These are phyloP conservation scores for Ditylenchus weischeri DNA, from an alignment of 2,888 invertebrate genomes.

Conservation along the genomic window DNA sequence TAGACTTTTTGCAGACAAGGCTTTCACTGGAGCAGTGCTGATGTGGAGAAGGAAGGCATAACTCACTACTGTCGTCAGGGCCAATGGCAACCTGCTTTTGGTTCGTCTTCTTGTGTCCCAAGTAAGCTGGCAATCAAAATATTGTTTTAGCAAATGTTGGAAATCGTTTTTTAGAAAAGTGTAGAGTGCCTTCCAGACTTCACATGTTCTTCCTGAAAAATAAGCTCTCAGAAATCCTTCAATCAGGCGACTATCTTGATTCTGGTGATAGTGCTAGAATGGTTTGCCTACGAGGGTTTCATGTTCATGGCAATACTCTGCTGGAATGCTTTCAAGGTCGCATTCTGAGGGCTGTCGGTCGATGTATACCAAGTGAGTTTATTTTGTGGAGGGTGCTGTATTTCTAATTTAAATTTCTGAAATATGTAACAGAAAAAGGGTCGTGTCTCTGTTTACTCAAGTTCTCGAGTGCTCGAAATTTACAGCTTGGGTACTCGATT, in stretches of 20 bases:
- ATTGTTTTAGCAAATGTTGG: neutral
- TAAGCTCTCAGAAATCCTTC: slow-evolving; percentile 45
- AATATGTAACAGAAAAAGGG: no score
- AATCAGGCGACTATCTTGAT: slow-evolving; percentile 47
- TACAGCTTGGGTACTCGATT: no score
- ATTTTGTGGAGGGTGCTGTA: no score
- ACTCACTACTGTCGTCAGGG: slow-evolving; percentile 77
- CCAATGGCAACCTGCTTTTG: slow-evolving; percentile 80
- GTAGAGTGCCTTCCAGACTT: slow-evolving; percentile 49
- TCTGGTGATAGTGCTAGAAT: slow-evolving; percentile 44
- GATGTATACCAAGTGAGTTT: slow-evolving; percentile 50
- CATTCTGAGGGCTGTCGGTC: slow-evolving; percentile 38
- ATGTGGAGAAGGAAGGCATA: slow-evolving; percentile 65
- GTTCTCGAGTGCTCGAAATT: no score
- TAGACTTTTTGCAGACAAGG: slow-evolving; percentile 52
- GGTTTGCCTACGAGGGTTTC: slow-evolving; percentile 42
- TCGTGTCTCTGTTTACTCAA: no score
- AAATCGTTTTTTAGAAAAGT: slow-evolving; percentile 39
- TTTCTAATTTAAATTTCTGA: no score
- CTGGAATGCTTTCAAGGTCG: slow-evolving; percentile 46
- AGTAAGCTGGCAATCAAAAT: slow-evolving; percentile 62
- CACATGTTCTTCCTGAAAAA: slow-evolving; percentile 47
- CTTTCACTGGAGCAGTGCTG: slow-evolving; percentile 27
- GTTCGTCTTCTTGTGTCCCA: slow-evolving; percentile 73
- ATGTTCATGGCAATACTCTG: slow-evolving; percentile 38